phyloP scores from a whole-genome alignment of 2,797 vertebrate species.

The Myripristis jacobus region DNA sequence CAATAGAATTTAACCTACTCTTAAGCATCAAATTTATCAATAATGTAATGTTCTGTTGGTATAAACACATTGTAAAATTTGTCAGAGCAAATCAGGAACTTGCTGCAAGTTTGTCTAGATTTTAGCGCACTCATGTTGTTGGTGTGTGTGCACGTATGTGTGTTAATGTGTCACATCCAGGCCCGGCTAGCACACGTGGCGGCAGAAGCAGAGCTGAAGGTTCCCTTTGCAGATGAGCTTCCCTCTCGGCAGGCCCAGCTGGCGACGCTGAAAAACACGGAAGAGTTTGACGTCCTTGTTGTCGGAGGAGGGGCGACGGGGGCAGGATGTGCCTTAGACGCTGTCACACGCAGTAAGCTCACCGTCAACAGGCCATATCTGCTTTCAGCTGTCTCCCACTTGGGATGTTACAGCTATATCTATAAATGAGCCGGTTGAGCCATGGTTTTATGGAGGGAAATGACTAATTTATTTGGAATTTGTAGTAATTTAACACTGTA shows the following conservation, averaged over 20 bases:
- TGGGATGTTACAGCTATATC: background rate
- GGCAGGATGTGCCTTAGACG: slow-evolving; percentile 94
- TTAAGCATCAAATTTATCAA: too few species aligned
- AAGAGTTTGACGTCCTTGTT: slow-evolving; percentile 92
- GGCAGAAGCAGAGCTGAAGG: slow-evolving; percentile 81
- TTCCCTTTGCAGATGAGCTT: slow-evolving; percentile 77
- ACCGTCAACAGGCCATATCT: background rate
- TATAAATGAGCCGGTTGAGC: background rate
- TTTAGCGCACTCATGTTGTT: background rate
- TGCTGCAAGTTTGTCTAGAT: background rate
- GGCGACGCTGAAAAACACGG: slow-evolving; percentile 70
- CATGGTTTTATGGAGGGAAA: background rate
- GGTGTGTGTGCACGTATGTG: background rate
- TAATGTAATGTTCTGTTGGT: too few species aligned
- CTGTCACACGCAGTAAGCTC: slow-evolving; percentile 91
- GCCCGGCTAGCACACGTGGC: slow-evolving; percentile 83
- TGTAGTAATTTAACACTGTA: too few species aligned
- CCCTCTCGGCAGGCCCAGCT: slow-evolving; percentile 89
- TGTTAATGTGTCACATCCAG: slow-evolving; percentile 69
- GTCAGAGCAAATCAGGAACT: too few species aligned
- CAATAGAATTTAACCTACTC: too few species aligned
- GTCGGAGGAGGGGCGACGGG: slow-evolving; percentile 97
- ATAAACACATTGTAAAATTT: background rate
- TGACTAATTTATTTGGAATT: background rate
- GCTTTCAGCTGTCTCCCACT: background rate